Conservation (phyloP, 2,888 invertebrate genomes). For the Aplocera efformata region DNA sequence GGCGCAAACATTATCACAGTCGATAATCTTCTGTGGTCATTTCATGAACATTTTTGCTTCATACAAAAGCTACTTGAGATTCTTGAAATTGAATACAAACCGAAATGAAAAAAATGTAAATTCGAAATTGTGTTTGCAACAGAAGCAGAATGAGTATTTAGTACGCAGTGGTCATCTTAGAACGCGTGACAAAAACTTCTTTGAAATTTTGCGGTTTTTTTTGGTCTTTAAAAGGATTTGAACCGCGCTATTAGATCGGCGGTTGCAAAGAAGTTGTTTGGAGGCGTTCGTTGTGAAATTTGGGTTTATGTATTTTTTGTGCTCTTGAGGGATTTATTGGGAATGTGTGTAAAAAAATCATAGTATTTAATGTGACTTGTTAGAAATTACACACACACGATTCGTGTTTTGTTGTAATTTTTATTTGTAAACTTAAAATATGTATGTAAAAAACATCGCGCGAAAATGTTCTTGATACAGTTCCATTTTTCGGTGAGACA, state of each 20-base stretch:
- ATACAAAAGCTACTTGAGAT: conserved; percentile 39
- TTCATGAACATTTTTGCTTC: conserved; percentile 29
- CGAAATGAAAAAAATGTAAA: conserved; percentile 29
- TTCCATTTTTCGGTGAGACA: too few species aligned
- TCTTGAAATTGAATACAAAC: conserved; percentile 42
- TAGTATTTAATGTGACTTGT: neutral
- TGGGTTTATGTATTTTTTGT: conserved; percentile 23
- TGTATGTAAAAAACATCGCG: too few species aligned
- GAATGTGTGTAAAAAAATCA: neutral
- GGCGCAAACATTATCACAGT: conserved; percentile 11
- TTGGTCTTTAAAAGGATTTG: conserved; percentile 42
- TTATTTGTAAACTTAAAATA: too few species aligned
- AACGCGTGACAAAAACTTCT: conserved; percentile 36
- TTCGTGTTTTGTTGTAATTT: too few species aligned
- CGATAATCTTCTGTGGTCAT: conserved; percentile 41
- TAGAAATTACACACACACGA: too few species aligned
- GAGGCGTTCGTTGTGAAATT: conserved; percentile 46
- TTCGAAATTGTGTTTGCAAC: conserved; percentile 27
- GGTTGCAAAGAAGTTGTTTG: conserved; percentile 37
- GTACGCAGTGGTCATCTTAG: conserved; percentile 50
- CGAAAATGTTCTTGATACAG: too few species aligned
- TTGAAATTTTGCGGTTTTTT: conserved; percentile 34
- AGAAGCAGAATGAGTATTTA: too few species aligned
- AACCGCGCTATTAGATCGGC: conserved; percentile 36
- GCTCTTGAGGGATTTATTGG: conserved; percentile 12